Percentiles rank a stretch among this genome's conserved stretches.
phyloP scores from a whole-genome alignment of 2,113 vertebrate species.

The Edolisoma coerulescens region DNA sequence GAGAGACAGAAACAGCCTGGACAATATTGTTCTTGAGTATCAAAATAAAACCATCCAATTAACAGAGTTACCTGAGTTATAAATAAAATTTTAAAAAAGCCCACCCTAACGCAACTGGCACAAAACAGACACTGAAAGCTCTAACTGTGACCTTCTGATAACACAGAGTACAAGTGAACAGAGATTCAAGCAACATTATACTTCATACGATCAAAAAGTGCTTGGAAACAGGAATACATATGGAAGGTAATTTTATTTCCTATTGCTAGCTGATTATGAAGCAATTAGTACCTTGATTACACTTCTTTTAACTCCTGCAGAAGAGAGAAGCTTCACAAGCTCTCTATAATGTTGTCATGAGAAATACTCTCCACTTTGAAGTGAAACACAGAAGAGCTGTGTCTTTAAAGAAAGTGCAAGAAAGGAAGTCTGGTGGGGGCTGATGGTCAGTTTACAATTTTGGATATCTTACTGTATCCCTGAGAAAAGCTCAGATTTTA shows the following conservation, averaged over 20 bases:
- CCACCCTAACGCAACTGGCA: fast-evolving
- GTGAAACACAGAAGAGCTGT: background rate
- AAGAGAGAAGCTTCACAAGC: background rate
- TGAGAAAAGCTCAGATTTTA: background rate
- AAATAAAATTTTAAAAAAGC: background rate
- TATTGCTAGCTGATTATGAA: background rate
- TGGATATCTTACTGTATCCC: background rate
- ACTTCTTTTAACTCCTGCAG: background rate
- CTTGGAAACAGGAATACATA: background rate
- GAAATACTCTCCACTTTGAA: background rate
- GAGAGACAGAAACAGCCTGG: background rate
- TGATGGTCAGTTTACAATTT: background rate
- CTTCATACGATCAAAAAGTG: background rate
- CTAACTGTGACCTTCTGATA: background rate
- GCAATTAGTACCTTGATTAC: background rate
- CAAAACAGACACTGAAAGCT: background rate
- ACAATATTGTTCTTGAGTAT: background rate
- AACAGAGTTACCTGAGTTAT: background rate
- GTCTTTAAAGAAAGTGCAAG: background rate
- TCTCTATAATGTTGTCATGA: background rate
- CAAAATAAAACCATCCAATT: background rate
- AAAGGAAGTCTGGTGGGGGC: background rate
- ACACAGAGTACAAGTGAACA: background rate
- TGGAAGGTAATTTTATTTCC: background rate
- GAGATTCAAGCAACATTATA: background rate